Percentiles rank a stretch among this genome's conserved stretches.
Conservation (phyloP, 2,888 invertebrate genomes). For the Theretra japonica region DNA sequence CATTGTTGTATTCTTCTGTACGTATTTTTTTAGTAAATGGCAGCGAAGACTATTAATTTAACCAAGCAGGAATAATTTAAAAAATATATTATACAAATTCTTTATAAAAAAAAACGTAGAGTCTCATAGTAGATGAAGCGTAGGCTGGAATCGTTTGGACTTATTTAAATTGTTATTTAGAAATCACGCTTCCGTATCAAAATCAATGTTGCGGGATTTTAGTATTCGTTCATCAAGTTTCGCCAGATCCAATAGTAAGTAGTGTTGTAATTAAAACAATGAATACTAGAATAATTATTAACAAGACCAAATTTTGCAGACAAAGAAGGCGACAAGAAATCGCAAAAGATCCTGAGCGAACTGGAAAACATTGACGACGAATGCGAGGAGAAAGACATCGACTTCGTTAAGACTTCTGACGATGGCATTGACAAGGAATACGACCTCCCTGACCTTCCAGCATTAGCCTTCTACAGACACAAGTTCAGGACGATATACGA, state of each 20-base stretch:
- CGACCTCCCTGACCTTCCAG: conserved; percentile 91
- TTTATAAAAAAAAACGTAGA: too few species aligned
- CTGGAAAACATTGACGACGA: conserved; percentile 97
- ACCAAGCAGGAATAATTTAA: too few species aligned
- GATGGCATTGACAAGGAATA: conserved; percentile 94
- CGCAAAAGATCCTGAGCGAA: conserved; percentile 94
- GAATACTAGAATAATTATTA: neutral
- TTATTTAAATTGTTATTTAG: too few species aligned
- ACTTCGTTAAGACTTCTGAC: conserved; percentile 96
- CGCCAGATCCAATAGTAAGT: too few species aligned
- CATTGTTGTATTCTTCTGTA: conserved; percentile 97
- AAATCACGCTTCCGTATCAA: too few species aligned
- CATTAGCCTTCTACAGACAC: conserved; percentile 94
- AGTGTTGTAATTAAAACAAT: too few species aligned
- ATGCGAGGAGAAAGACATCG: conserved; percentile 95
- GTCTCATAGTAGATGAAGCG: too few species aligned
- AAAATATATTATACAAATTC: too few species aligned
- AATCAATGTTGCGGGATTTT: too few species aligned
- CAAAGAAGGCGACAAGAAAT: conserved; percentile 94
- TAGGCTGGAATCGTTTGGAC: too few species aligned
- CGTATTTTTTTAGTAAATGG: conserved; percentile 71
- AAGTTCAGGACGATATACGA: conserved; percentile 95
- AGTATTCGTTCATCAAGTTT: too few species aligned
- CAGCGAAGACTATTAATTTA: neutral
- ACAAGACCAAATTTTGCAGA: conserved; percentile 79